Conservation (phyloP, 1,140 invertebrate species). For the Drosophila parabipectinata region DNA sequence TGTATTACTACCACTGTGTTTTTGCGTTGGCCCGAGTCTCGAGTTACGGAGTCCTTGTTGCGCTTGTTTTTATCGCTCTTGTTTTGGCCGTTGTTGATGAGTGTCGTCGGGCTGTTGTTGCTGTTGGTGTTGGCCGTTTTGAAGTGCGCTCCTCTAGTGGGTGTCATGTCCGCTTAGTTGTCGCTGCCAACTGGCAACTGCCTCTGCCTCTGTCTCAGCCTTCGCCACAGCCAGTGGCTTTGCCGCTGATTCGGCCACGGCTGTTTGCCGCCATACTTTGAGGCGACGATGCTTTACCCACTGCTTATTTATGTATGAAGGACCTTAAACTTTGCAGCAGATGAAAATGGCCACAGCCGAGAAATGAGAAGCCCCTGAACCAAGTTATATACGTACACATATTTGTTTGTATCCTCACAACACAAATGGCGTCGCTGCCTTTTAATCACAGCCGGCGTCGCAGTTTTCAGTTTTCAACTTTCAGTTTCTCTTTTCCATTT, state of each 20-base stretch:
- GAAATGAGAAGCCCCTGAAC: conserved; percentile 36
- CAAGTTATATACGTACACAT: conserved; percentile 4
- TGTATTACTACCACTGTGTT: background rate
- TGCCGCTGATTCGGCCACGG: conserved; percentile 10
- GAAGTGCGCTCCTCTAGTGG: conserved; percentile 72
- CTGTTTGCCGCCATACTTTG: conserved; percentile 65
- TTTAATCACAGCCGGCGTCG: conserved; percentile 73
- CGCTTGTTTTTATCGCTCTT: conserved; percentile 80
- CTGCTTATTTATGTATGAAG: conserved; percentile 82
- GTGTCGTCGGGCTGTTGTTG: conserved; percentile 54
- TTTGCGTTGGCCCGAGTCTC: conserved; percentile 36
- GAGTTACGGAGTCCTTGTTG: conserved; percentile 76
- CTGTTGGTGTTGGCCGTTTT: conserved; percentile 60
- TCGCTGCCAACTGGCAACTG: conserved; percentile 29
- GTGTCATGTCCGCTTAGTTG: conserved; percentile 78
- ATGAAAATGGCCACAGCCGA: conserved; percentile 67
- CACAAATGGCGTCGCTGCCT: conserved; percentile 67
- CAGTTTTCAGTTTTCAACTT: conserved; percentile 33
- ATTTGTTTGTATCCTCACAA: conserved; percentile 20
- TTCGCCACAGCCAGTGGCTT: background rate
- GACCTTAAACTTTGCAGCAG: conserved; percentile 78
- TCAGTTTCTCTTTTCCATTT: conserved; percentile 61
- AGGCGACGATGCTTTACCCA: conserved; percentile 68
- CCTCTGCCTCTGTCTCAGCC: background rate
- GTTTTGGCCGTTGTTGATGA: conserved; percentile 76